Percentiles rank a stretch among this genome's conserved stretches.
Evolutionary conservation across 2,113 vertebrate genomes (phyloP).

Genomic region (Arizona elegans): DNA sequence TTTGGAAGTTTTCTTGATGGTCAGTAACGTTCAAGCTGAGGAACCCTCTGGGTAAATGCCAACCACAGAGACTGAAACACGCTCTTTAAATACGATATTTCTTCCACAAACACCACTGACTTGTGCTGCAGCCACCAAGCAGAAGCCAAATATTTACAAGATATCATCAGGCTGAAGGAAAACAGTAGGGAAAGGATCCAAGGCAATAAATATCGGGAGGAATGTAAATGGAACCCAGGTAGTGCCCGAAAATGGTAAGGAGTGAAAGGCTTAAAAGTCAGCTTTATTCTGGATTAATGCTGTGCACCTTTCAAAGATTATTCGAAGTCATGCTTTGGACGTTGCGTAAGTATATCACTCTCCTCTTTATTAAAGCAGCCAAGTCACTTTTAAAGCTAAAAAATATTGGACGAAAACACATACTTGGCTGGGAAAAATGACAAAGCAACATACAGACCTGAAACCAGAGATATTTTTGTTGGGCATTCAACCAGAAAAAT

Average conservation of each 20-base stretch:
- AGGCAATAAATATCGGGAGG: slow-evolving; percentile 13
- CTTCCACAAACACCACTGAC: background rate
- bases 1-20: background rate
- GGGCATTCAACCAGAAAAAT: no score
- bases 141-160: background rate
- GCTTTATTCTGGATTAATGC: background rate
- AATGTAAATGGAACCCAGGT: slow-evolving; percentile 58
- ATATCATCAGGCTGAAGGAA: accelerated
- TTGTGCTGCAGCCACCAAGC: background rate
- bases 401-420: no score
- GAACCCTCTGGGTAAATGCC: background rate
- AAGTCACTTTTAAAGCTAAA: no score
- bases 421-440: no score
- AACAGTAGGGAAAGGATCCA: background rate
- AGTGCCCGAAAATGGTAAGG: slow-evolving; percentile 59
- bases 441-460: no score
- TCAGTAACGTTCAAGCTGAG: background rate
- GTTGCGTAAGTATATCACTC: background rate
- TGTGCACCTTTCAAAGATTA: background rate
- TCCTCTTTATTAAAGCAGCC: background rate
- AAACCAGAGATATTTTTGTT: no score
- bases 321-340: background rate
- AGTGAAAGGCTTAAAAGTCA: slow-evolving; percentile 25
- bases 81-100: accelerated
- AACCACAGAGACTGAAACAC: background rate